phyloP scores from a whole-genome alignment of 2,888 invertebrate species.

The Campoplex capitator region DNA sequence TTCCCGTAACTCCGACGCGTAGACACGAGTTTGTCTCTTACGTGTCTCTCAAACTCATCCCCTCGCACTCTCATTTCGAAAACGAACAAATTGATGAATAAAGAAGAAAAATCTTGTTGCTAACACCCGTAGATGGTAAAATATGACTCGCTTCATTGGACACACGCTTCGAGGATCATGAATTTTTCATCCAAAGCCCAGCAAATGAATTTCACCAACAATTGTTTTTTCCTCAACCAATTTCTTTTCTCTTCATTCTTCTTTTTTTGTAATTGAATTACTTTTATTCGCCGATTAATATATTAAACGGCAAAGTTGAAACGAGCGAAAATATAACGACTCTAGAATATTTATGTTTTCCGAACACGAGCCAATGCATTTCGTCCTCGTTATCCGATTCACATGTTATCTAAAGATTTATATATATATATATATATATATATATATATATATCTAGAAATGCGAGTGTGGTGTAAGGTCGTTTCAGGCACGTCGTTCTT shows the following conservation, averaged over 20 bases:
- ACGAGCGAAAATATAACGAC: background rate
- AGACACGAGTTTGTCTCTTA: background rate
- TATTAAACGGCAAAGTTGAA: background rate
- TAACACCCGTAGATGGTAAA: background rate
- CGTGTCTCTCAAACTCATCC: constrained; percentile 57
- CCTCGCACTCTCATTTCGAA: constrained; percentile 78
- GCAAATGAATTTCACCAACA: background rate
- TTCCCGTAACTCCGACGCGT: background rate
- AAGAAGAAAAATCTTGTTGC: constrained; percentile 72
- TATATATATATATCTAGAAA: background rate
- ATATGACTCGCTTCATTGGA: background rate
- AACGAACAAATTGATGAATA: constrained; percentile 84
- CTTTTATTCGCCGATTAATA: background rate
- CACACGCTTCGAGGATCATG: background rate
- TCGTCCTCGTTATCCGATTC: constrained; percentile 8
- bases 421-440: background rate
- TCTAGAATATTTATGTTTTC: background rate
- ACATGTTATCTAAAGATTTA: background rate
- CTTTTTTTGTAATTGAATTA: background rate
- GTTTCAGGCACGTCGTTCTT: constrained; percentile 65
- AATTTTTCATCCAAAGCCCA: background rate
- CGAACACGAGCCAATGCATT: background rate
- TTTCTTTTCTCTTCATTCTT: background rate
- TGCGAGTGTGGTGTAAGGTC: constrained; percentile 50
- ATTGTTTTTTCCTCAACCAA: background rate